Evolutionary conservation across 1,140 invertebrate genomes (phyloP), one percentile per base, ranked within the genome.

Genomic region (Ladona fulva): DNA sequence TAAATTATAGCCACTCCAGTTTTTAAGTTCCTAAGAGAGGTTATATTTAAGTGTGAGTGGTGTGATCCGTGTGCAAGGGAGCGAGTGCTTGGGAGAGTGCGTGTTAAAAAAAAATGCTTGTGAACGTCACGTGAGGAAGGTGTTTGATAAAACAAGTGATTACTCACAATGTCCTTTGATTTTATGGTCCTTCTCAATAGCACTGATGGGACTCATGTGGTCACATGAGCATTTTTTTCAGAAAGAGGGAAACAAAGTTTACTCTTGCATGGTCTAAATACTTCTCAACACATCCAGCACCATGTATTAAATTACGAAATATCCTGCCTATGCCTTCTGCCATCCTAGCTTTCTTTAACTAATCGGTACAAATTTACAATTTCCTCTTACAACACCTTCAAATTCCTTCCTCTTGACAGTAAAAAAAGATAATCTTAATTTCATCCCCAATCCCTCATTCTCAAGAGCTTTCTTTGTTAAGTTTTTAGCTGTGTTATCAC

Each of bases 61-160:
- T 66, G 12, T 66, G 52, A 66, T 66, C 52, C n/a, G 52, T 12
- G 52, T 66, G 52, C 14, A 16, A 66, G 52, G 14, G 52, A 66
- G 52, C n/a, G 29, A 37, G 52, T 66, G 52, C 1, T 66, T 66
- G 52, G n/a, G 52, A 19, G 52, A 66, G 14, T 66, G 52, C 3
- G 29, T 37, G 29, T 37, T 37, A 37, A 37, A 37, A 37, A 37
- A 37, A 37, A 37, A 66, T 66, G 52, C 52, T 6, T 66, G 52
- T 66, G 52, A 66, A 22, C 52, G 52, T 66, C 52, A 19, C 5
- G 52, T 66, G 52, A 66, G 52, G 52, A 66, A 66, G 52, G 52
- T 66, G 52, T 66, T 66, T 66, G 52, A 66, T 66, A 66, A 66
- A 66, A 66, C 52, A 66, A 66, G 52, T 66, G 52, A 66, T 66